Base-by-base conservation (phyloP, 2,888 invertebrate genomes). In the Melanargia galathea region DNA sequence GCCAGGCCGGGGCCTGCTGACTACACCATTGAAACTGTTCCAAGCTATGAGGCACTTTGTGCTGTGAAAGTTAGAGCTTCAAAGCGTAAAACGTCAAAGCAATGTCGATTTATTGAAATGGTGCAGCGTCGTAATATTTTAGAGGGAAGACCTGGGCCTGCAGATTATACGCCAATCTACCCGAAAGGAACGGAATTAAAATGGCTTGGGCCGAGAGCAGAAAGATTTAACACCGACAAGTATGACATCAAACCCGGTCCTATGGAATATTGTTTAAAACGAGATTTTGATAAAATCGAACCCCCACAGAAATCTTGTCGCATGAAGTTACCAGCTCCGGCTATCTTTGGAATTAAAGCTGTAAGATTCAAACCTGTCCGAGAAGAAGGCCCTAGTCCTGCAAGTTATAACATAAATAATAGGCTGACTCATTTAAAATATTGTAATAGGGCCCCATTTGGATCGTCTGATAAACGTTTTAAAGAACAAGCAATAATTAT, bases 101-200 rank as follows among this genome's bases (percentile, higher is more conserved):
- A 88, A 67, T 70, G 80, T 26, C 80, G 90, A 62, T 88, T 75
- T 66, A 82, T 87, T 61, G 90, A 90, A 74, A 78, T 78, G 67
- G 67, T 89, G 13, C 86, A 89, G 69, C 70, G 75, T 65, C 78
- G 68, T 67, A 77, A 83, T 67, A 72, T 84, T 56, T 65, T 70
- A 56, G 83, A 89, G 66, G 75, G 71, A 48, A 70, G 67, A 1
- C 89, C 90, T 11, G 84, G 90, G 2, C 89, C 89, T 11, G 78
- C 80, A 51, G 61, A 73, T 16, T 90, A 90, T 63, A 71, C 45
- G n/a, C 86, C 84, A 22, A 73, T 63, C n/a, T 38, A 61, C 11
- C 76, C 81, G n/a, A 80, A 74, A 68, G 75, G 79, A 13, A 73
- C 75, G 16, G 62, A 80, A 61, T 71, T 83, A 58, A 63, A 74